Evolutionary conservation across 2,888 invertebrate species (phyloP).

Genomic region (Linnaemya tessellans): DNA sequence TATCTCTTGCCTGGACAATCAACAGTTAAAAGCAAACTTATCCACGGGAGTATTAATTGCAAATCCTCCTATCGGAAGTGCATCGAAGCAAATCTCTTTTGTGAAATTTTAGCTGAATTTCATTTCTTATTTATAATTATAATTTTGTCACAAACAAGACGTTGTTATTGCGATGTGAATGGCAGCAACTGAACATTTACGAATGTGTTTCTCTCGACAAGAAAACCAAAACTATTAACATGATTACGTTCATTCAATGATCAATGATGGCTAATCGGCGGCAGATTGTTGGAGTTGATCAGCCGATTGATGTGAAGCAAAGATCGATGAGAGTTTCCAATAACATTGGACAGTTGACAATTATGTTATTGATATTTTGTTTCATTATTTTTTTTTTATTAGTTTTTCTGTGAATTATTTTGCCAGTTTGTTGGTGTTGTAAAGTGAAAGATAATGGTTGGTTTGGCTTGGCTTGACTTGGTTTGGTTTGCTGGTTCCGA

Average conservation of each 20-base stretch:
- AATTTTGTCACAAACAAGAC: not conserved
- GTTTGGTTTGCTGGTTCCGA: not conserved
- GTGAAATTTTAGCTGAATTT: not conserved
- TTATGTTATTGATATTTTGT: constrained; percentile 60
- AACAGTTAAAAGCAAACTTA: no score
- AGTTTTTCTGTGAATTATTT: constrained; percentile 15
- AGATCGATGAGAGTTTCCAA: constrained; percentile 16
- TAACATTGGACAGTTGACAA: constrained; percentile 54
- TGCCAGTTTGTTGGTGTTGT: constrained; percentile 7
- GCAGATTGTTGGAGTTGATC: constrained; percentile 9
- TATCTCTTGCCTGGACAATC: no score
- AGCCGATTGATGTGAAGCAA: constrained; percentile 30
- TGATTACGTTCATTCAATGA: constrained; percentile 37
- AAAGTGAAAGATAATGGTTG: constrained; percentile 67
- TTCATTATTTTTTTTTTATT: constrained; percentile 13
- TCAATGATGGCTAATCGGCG: constrained; percentile 13
- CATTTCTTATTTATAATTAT: constrained; percentile 6
- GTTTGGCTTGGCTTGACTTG: not conserved
- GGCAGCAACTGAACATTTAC: not conserved
- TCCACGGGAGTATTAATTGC: not conserved
- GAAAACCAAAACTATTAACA: constrained; percentile 37
- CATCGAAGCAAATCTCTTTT: not conserved
- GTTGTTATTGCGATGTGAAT: not conserved
- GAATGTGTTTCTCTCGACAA: not conserved
- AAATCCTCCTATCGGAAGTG: not conserved